A percentile compares a stretch with the other conserved stretches of the same genome.
Evolutionary conservation across 2,797 vertebrate genomes (phyloP).

Genomic region (Taenioides sp.): DNA sequence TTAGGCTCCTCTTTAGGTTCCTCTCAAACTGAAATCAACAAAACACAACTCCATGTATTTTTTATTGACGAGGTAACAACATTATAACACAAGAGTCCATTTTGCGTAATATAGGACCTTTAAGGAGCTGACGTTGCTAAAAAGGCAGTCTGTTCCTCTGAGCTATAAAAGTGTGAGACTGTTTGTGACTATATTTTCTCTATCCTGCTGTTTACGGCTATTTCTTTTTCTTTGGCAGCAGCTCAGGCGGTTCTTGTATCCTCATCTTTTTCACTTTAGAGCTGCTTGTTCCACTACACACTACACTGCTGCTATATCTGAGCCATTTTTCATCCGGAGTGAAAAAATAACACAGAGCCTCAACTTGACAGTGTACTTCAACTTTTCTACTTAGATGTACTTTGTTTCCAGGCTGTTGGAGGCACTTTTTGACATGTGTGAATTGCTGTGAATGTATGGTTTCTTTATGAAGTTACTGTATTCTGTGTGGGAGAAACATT

Average conservation of each 20-base stretch:
- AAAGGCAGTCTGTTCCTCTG: no score
- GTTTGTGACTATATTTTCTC: no score
- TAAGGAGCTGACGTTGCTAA: no score
- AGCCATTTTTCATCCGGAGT: constrained; percentile 40
- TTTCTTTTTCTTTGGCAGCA: not conserved
- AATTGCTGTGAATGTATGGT: not conserved
- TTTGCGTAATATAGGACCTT: no score
- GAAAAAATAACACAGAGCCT: constrained; percentile 24
- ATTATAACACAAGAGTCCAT: no score
- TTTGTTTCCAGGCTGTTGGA: constrained; percentile 3
- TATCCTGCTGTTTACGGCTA: not conserved
- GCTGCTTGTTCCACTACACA: constrained; percentile 20
- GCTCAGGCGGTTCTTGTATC: not conserved
- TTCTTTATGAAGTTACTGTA: not conserved
- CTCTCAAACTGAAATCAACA: no score
- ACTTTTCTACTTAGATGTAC: not conserved
- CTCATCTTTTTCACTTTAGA: constrained; percentile 18
- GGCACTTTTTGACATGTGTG: not conserved
- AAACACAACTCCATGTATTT: no score
- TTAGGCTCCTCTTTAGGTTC: no score
- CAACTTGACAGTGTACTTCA: constrained; percentile 33
- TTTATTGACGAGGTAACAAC: no score
- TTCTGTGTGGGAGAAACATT: not conserved
- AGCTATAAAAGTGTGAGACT: no score
- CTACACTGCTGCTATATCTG: constrained; percentile 32